phyloP scores from a whole-genome alignment of 2,888 invertebrate species.

The Gonocerus acuteangulatus region DNA sequence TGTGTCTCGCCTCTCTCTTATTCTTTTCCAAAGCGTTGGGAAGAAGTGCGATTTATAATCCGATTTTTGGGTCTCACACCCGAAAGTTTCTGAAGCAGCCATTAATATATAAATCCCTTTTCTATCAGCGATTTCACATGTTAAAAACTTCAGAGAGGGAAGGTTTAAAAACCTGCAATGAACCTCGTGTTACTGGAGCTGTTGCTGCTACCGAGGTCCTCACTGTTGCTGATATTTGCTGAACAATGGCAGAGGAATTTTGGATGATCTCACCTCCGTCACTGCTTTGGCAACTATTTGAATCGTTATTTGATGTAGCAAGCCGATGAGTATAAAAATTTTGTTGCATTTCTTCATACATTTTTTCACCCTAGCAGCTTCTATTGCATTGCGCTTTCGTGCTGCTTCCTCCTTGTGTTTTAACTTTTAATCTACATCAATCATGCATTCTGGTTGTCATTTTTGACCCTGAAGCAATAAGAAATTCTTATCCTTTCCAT shows the following conservation, averaged over 20 bases:
- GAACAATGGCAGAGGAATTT: not conserved
- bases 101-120: slow-evolving; percentile 1
- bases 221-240: not conserved
- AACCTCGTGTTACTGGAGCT: not conserved
- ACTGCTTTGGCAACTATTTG: not conserved
- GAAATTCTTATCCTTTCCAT: too few species aligned
- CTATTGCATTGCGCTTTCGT: too few species aligned
- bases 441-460: too few species aligned
- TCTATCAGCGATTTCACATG: slow-evolving; percentile 7
- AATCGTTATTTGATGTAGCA: too few species aligned
- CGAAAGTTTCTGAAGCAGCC: slow-evolving; percentile 7
- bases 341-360: too few species aligned
- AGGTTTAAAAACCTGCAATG: slow-evolving; percentile 1
- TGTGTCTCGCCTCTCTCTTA: not conserved
- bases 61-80: not conserved
- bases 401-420: too few species aligned
- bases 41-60: slow-evolving; percentile 4
- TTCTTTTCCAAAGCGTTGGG: not conserved
- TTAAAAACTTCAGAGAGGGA: not conserved
- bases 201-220: not conserved
- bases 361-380: not conserved
- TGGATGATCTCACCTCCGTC: not conserved
- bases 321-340: too few species aligned
- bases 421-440: too few species aligned
- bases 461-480: too few species aligned